Base-by-base conservation (phyloP, 2,888 invertebrate species). In the Patella depressa region DNA sequence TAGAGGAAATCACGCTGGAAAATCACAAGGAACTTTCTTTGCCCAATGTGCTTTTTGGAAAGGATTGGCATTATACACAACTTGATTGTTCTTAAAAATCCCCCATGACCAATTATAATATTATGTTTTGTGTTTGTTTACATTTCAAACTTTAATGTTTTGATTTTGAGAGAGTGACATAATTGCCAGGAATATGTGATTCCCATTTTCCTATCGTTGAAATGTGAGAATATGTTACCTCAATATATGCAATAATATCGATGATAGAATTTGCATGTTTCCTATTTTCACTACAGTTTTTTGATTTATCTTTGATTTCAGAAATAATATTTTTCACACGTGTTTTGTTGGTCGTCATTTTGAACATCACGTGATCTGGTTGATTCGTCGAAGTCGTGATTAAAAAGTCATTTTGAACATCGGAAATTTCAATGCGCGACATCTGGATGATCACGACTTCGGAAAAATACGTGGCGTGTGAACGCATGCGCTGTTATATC, bases 211-310 rank as follows among this genome's bases (percentile, higher is more conserved):
- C 17, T n/a, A 74, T 34, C 34, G 24, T 15, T 12, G 3, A 75
- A 29, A 45, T 72, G 29, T 54, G 14, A 55, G 24, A 14, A 15
- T 7, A 34, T 71, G 45, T 77, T 75, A 87, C 87, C 84, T 85
- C 80, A 17, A 83, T 73, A 53, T 79, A 73, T 34, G 79, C 78
- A 53, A 87, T 77, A 11, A 89, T 82, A 53, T 88, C 86, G 29
- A 88, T 75, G 14, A 88, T 69, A 73, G 82, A 76, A 79, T 89
- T 89, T 1, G 84, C 82, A 78, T 86, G 75, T 79, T 88, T 88
- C 78, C 84, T 84, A 71, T 83, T 85, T 45, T 76, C 79, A 12
- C 85, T 55, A 81, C 87, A 87, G 11, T 77, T 72, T 72, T 83
- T 83, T n/a, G 85, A 77, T 72, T 85, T 85, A 53, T 75, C 77